Evolutionary conservation across 2,797 vertebrate species (phyloP), one percentile per base, ranked within the genome.

Genomic region (Pangasius larnaudii): DNA sequence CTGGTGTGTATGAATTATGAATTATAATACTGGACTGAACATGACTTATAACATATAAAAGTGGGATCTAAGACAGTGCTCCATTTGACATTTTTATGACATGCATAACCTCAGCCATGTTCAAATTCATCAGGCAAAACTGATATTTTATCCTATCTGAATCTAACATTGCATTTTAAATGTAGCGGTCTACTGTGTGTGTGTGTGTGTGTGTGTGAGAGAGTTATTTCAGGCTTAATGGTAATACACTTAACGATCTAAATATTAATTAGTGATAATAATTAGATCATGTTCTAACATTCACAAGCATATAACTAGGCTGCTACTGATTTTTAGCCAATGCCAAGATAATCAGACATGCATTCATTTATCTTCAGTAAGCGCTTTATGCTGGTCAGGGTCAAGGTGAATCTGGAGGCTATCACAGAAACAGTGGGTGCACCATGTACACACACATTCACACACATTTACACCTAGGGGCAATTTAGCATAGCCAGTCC

Each of bases 1-100:
- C 87, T 14, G 91, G 92, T 88, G 72, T 63, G 53, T 84, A 88
- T 90, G 61, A 36, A 85, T 49, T 58, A 72, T 85, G 59, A 80
- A 85, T 61, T 80, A 67, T 71, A 39, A 85, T 42, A 61, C 22
- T 33, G 53, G 56, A 46, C 30, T 63, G 53, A 69, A 61, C 19
- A 85, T 24, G 84, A 72, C 51, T 49, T 65, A 65, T 49, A 75
- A 42, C 72, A 77, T 39, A 80, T 14, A 63, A 63, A 61, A 63
- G 27, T 46, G 14, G 33, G 39, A 81, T 80, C 10, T 39, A 59
- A 59, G 61, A 53, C 27, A 67, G n/a, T 22, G 18, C 19, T 6
- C 81, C 46, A 69, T 51, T 19, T 69, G 63, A 42, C 27, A 82
- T 81, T 81, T 61, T 81, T 63, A 63, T 42, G 79, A 22, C 61